A percentile compares a stretch with the other conserved stretches of the same genome.
phyloP scores from a whole-genome alignment of 2,888 invertebrate genomes.

The Leptothorax acervorum region DNA sequence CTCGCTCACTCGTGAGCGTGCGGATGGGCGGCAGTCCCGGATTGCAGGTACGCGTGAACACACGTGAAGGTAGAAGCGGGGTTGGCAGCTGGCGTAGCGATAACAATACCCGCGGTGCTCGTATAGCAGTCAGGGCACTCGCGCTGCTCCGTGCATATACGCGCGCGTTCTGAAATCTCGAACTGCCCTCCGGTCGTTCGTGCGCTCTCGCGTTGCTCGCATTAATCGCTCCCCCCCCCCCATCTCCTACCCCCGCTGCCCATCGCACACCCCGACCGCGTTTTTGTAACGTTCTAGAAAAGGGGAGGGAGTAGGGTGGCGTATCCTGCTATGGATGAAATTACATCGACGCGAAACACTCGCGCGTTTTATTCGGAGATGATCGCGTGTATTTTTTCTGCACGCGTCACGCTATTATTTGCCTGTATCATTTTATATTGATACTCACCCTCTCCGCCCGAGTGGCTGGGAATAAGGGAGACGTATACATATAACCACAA shows the following conservation, averaged over 20 bases:
- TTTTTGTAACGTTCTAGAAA: conserved; percentile 40
- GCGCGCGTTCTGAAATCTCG: conserved; percentile 77
- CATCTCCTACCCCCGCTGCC: not conserved
- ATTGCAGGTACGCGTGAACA: conserved; percentile 56
- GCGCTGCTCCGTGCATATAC: conserved; percentile 60
- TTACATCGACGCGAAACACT: conserved; percentile 45
- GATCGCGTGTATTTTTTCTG: conserved; percentile 30
- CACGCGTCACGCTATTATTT: conserved; percentile 53
- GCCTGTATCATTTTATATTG: conserved; percentile 63
- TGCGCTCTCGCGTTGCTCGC: conserved; percentile 71
- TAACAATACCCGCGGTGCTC: conserved; percentile 81
- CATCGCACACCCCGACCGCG: not conserved
- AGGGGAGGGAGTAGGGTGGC: not conserved
- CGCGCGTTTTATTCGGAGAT: conserved; percentile 29
- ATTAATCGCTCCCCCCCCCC: conserved; percentile 71
- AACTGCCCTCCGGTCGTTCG: conserved; percentile 76
- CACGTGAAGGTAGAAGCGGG: conserved; percentile 65
- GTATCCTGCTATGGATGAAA: conserved; percentile 31
- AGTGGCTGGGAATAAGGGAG: not conserved
- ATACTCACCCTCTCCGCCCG: conserved; percentile 29
- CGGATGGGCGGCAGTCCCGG: conserved; percentile 58
- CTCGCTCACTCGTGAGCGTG: conserved; percentile 13
- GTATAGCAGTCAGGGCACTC: conserved; percentile 75
- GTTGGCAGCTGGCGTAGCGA: conserved; percentile 79
- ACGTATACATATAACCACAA: not conserved